Evolutionary conservation across 2,888 invertebrate genomes (phyloP).

Genomic region (Amphipyra berbera): DNA sequence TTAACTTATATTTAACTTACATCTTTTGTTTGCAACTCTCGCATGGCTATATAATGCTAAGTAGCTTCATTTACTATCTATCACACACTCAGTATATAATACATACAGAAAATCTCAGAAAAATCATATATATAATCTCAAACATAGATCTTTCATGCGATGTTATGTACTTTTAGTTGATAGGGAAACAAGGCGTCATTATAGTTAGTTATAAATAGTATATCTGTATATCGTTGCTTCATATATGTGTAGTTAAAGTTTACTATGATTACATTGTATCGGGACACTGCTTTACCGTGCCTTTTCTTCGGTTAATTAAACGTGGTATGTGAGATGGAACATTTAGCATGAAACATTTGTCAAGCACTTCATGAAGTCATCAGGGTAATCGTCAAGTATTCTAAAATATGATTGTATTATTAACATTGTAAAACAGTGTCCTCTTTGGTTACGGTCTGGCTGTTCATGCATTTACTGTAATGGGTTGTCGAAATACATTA

Average conservation of each 20-base stretch:
- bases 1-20: constrained; percentile 1
- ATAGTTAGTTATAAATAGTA: constrained; percentile 58
- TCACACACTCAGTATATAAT: constrained; percentile 44
- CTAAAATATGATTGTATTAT: constrained; percentile 7
- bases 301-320: not conserved
- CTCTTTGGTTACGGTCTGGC: constrained; percentile 75
- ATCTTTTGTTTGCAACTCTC: constrained; percentile 24
- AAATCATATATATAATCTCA: constrained; percentile 30
- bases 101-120: constrained; percentile 40
- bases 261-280: constrained; percentile 65
- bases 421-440: constrained; percentile 67
- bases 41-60: constrained; percentile 24
- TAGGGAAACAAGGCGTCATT: constrained; percentile 53
- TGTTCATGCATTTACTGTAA: constrained; percentile 83
- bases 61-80: constrained; percentile 32
- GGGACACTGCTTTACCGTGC: constrained; percentile 68
- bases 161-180: constrained; percentile 46
- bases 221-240: constrained; percentile 74
- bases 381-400: constrained; percentile 7
- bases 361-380: constrained; percentile 10
- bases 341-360: constrained; percentile 7
- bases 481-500: constrained; percentile 86
- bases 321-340: constrained; percentile 9
- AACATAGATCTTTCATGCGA: constrained; percentile 48
- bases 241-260: constrained; percentile 75